Percentiles rank a stretch among this genome's conserved stretches.
Conservation (phyloP, 2,797 vertebrate species). For the Heteromormyrus szaboi region DNA sequence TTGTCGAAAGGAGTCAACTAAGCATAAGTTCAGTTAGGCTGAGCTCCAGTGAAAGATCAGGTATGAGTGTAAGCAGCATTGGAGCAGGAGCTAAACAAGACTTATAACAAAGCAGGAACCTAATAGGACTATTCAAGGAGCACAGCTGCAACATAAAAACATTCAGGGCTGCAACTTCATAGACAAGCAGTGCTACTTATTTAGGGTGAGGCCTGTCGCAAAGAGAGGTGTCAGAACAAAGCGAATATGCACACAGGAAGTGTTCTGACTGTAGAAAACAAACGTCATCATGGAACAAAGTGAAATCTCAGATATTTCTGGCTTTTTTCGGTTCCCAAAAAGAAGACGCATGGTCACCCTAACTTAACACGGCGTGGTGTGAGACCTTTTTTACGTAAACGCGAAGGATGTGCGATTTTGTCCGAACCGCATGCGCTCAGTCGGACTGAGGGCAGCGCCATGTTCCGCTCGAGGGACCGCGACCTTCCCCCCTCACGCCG, state of each 20-base stretch:
- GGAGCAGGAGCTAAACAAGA: neutral
- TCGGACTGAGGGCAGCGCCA: slow-evolving; percentile 22
- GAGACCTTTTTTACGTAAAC: neutral
- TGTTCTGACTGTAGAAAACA: neutral
- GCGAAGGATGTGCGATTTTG: neutral
- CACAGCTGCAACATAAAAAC: neutral
- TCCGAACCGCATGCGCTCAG: neutral
- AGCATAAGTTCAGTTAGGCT: neutral
- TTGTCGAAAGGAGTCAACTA: neutral
- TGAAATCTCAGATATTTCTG: neutral
- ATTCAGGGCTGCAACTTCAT: neutral
- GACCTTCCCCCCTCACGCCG: slow-evolving; percentile 40
- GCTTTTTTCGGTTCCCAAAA: neutral
- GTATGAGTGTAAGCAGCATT: neutral
- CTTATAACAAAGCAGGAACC: neutral
- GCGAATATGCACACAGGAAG: neutral
- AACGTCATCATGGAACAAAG: neutral
- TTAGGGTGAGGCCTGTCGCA: neutral
- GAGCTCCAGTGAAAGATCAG: neutral
- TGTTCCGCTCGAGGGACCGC: slow-evolving; percentile 24
- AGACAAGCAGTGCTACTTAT: neutral
- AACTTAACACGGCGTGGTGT: neutral
- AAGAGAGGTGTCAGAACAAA: neutral
- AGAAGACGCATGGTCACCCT: neutral
- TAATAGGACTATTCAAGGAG: neutral